Evolutionary conservation across 1,140 invertebrate genomes (phyloP).

Genomic region (Aphis craccivora): DNA sequence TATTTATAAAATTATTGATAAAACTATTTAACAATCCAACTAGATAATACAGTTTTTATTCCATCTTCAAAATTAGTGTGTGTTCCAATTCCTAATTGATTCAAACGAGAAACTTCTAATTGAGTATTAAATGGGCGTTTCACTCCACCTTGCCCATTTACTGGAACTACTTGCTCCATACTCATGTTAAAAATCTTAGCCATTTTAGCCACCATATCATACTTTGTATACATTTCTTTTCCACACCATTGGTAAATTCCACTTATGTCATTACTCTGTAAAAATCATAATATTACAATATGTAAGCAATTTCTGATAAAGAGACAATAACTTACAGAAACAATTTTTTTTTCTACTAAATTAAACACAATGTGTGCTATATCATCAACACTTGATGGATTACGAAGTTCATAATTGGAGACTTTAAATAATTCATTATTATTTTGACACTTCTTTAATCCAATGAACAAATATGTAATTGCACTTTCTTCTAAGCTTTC

Average conservation of each 20-base stretch:
- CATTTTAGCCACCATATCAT: conserved; percentile 68
- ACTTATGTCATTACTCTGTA: conserved; percentile 61
- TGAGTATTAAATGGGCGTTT: conserved; percentile 66
- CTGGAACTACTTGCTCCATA: conserved; percentile 64
- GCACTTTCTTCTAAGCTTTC: conserved; percentile 68
- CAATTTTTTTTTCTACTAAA: conserved; percentile 62
- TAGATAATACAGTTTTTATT: conserved; percentile 63
- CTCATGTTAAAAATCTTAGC: conserved; percentile 65
- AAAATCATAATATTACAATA: neutral
- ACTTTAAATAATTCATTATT: conserved; percentile 61
- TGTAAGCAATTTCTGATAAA: neutral
- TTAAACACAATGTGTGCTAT: conserved; percentile 65
- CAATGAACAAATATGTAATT: conserved; percentile 66
- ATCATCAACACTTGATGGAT: conserved; percentile 66
- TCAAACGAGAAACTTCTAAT: conserved; percentile 65
- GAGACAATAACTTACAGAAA: neutral
- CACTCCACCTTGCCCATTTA: conserved; percentile 63
- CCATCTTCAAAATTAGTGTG: conserved; percentile 66
- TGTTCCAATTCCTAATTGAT: conserved; percentile 63
- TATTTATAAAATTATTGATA: neutral
- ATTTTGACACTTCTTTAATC: conserved; percentile 62
- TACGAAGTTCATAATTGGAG: conserved; percentile 66
- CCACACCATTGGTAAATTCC: conserved; percentile 69
- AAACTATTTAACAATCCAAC: conserved; percentile 57
- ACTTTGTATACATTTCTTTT: conserved; percentile 68